Percentiles rank a stretch among this genome's conserved stretches.
These are phyloP conservation scores for Phlogophora meticulosa DNA, from an alignment of 2,888 invertebrate genomes.

Conservation along the genomic window DNA sequence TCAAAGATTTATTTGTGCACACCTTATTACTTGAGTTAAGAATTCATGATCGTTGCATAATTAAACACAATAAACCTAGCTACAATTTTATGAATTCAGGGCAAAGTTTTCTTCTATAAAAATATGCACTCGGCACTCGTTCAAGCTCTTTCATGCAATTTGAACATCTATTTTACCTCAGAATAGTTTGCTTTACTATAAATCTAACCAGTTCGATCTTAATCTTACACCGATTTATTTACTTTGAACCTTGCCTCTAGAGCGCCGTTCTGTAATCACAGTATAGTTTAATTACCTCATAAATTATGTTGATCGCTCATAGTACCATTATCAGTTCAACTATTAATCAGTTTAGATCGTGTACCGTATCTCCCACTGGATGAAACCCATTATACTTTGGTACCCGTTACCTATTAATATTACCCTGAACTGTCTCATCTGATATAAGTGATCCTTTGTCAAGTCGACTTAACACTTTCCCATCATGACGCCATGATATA, in stretches of 20 bases:
- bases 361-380: neutral
- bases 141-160: neutral
- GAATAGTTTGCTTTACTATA: neutral
- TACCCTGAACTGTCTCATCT: neutral
- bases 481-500: neutral
- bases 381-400: neutral
- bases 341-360: slow-evolving; percentile 39
- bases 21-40: neutral
- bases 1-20: neutral
- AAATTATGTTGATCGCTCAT: slow-evolving; percentile 16
- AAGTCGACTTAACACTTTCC: slow-evolving; percentile 11
- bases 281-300: slow-evolving; percentile 19
- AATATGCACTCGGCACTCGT: neutral
- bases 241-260: neutral
- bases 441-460: slow-evolving; percentile 20
- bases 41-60: neutral
- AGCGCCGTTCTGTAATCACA: neutral
- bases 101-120: neutral
- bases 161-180: neutral
- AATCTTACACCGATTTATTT: neutral
- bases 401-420: slow-evolving; percentile 1
- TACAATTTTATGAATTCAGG: neutral
- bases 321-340: slow-evolving; percentile 16
- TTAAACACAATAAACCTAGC: neutral
- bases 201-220: neutral